Percentiles rank a stretch among this genome's conserved stretches.
Conservation (phyloP, 2,797 vertebrate species). For the Staurois parvus region DNA sequence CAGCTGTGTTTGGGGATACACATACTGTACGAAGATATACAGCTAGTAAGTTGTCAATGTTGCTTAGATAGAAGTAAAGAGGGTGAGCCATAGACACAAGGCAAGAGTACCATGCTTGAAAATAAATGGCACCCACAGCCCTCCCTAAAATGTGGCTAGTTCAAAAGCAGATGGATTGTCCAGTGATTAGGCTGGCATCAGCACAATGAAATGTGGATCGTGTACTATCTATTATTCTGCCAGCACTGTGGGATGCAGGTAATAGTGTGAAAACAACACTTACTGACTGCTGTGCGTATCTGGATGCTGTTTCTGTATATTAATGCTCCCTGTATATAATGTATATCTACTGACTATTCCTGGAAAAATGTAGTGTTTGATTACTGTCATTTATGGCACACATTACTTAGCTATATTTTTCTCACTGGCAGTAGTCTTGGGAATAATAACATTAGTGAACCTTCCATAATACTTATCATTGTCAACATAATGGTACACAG, state of each 20-base stretch:
- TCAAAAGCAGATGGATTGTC: too few relatives aligned
- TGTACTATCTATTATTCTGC: background rate
- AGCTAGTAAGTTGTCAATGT: too few relatives aligned
- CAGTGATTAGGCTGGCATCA: constrained; percentile 1
- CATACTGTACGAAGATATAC: too few relatives aligned
- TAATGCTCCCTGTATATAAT: background rate
- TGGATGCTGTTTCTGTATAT: background rate
- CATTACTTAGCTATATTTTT: background rate
- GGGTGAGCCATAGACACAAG: too few relatives aligned
- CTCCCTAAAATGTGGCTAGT: too few relatives aligned
- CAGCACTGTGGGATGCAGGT: constrained; percentile 18
- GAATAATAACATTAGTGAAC: background rate
- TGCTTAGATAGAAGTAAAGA: too few relatives aligned
- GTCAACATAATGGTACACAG: background rate
- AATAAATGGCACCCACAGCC: too few relatives aligned
- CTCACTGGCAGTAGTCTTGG: background rate
- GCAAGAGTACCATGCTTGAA: too few relatives aligned
- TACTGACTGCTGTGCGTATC: constrained; percentile 14
- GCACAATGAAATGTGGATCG: background rate
- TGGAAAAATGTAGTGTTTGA: background rate
- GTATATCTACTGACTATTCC: background rate
- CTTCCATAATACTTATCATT: background rate
- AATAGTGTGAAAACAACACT: constrained; percentile 9
- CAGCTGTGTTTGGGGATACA: too few relatives aligned
- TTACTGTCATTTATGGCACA: constrained; percentile 8